A percentile compares a stretch with the other conserved stretches of the same genome.
Evolutionary conservation across 2,797 vertebrate species (phyloP).

Genomic region (Selene dorsalis): DNA sequence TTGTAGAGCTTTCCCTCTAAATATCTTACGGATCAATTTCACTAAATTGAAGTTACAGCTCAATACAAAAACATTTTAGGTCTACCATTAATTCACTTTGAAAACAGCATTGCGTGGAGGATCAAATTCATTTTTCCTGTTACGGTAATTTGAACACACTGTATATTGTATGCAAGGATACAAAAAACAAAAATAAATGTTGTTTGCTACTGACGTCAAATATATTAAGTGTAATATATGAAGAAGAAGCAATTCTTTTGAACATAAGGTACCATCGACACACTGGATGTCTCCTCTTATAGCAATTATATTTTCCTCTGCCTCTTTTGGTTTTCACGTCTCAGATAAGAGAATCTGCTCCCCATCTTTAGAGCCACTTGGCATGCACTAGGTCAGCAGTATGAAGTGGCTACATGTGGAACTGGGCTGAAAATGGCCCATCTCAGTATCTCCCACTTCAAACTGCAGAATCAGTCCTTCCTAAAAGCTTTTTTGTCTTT

Average conservation of each 20-base stretch:
- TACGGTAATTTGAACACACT: background rate
- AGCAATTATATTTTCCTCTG: background rate
- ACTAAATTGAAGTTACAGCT: conserved; percentile 20
- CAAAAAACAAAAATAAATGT: background rate
- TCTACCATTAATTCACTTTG: conserved; percentile 9
- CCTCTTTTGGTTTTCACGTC: background rate
- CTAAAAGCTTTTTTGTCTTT: background rate
- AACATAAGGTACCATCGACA: background rate
- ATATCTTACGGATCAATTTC: conserved; percentile 25
- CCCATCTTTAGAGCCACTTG: conserved; percentile 7
- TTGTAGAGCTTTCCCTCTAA: conserved; percentile 25
- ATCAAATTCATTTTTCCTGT: background rate
- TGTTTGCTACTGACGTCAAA: background rate
- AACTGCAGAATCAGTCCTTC: conserved; percentile 20
- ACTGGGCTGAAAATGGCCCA: conserved; percentile 7
- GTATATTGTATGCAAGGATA: background rate
- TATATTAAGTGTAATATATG: background rate
- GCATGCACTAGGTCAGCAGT: conserved; percentile 18
- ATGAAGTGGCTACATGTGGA: conserved; percentile 20
- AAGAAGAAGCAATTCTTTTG: background rate
- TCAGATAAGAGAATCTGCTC: background rate
- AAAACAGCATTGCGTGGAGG: background rate
- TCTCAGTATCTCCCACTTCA: conserved; percentile 17
- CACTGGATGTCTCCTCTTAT: background rate
- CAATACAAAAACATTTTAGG: conserved; percentile 18